Evolutionary conservation across 1,140 invertebrate species (phyloP).

Genomic region (Halotydeus destructor): DNA sequence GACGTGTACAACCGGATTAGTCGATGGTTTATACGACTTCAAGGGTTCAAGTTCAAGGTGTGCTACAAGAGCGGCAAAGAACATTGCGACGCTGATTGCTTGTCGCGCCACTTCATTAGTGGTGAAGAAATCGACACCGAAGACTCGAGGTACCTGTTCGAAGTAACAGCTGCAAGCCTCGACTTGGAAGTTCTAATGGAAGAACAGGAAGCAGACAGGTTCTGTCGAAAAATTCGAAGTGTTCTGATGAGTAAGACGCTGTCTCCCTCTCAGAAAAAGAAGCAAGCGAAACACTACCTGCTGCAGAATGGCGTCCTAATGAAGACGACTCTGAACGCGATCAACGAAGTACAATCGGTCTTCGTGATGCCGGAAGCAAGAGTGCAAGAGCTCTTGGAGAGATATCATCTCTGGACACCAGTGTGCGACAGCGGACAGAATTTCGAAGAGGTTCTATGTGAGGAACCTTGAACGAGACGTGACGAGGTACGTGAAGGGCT

Average conservation of each 20-base stretch:
- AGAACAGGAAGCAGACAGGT: no score
- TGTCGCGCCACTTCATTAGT: background rate
- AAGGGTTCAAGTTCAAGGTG: slow-evolving; percentile 27
- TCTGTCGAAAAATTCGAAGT: no score
- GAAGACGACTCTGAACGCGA: no score
- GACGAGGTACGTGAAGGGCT: background rate
- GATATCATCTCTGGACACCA: no score
- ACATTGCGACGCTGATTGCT: slow-evolving; percentile 8
- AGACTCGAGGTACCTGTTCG: background rate
- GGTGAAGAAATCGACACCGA: background rate
- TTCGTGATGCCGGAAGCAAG: no score
- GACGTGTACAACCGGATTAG: slow-evolving; percentile 25
- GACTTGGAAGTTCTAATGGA: background rate
- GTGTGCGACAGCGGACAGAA: no score
- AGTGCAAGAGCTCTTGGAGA: no score
- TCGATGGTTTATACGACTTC: slow-evolving; percentile 29
- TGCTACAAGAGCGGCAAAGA: slow-evolving; percentile 8
- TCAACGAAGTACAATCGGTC: no score
- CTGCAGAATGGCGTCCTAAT: no score
- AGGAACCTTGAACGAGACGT: background rate
- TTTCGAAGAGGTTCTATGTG: no score
- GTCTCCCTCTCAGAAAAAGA: no score
- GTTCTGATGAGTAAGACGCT: background rate
- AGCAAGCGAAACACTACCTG: background rate
- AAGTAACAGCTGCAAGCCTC: background rate